Percentiles rank a stretch among this genome's conserved stretches.
These are phyloP conservation scores for Ciconia nigra DNA, from an alignment of 2,797 vertebrate species.

Conservation along the genomic window DNA sequence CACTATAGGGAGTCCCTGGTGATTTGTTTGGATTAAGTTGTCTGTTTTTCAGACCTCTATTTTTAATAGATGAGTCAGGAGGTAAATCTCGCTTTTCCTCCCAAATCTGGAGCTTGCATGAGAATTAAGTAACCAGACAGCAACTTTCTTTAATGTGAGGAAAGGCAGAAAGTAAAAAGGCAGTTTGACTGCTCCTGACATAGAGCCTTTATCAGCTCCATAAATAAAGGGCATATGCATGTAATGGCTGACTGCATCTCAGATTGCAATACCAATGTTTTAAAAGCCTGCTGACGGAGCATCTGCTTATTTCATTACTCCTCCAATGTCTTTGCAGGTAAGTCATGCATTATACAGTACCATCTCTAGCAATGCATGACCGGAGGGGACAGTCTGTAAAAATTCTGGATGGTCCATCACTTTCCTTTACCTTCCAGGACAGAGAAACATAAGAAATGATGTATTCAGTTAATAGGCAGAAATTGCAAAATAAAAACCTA, in stretches of 20 bases:
- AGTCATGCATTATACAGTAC: slow-evolving; percentile 20
- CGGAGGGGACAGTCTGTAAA: background rate
- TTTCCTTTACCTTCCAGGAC: background rate
- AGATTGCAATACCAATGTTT: slow-evolving; percentile 49
- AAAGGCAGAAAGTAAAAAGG: background rate
- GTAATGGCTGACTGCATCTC: slow-evolving; percentile 42
- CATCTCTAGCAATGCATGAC: background rate
- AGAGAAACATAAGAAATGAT: background rate
- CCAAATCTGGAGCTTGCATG: background rate
- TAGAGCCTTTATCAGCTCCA: slow-evolving; percentile 14
- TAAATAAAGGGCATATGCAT: slow-evolving; percentile 47
- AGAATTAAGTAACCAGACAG: background rate
- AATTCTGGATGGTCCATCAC: background rate
- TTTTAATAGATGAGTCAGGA: background rate
- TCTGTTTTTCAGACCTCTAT: background rate
- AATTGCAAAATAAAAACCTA: background rate
- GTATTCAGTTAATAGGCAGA: background rate
- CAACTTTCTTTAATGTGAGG: background rate
- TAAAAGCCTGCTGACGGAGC: slow-evolving; percentile 56
- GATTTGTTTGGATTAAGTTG: background rate
- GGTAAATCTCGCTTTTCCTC: background rate
- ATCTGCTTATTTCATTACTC: slow-evolving; percentile 57
- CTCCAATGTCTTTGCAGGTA: slow-evolving; percentile 29
- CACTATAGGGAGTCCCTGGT: background rate
- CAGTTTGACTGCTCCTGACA: background rate